Evolutionary conservation across 2,113 vertebrate genomes (phyloP), one percentile per base, ranked within the genome.

Genomic region (Xenotilapia flavipinnis): DNA sequence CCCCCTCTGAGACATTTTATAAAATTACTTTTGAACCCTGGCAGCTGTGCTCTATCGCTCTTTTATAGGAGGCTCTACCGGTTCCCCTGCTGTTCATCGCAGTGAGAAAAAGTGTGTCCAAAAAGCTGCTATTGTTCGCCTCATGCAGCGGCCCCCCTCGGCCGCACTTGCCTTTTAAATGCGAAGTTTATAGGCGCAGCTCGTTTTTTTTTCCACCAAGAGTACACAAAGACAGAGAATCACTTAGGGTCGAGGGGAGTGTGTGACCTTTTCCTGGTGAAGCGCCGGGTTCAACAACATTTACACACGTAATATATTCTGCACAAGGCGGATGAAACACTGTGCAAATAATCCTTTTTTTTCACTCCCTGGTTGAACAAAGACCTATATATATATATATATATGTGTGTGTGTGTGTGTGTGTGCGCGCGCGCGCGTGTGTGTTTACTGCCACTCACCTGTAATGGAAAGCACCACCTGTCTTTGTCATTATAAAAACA

Each of bases 261-360:
- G 96, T 96, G 96, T 97, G 96, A 97, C 96, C 96, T 97, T 95
- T 96, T 90, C 91, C 92, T 95, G 90, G 92, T 93, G 92, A 96
- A 97, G 95, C 92, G 92, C 79, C 84, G 95, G 96, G 95, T 96
- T 96, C 96, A 96, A 96, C 96, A 96, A 96, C 96, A 96, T 97
- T 97, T 96, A 96, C 96, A 97, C 96, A 97, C 95, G 86, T 96
- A 96, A 96, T 97, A 95, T 96, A 97, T 97, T 97, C 96, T 88
- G 93, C 96, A 95, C 95, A 95, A 95, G 95, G 95, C 94, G 80
- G 91, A 96, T 94, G 91, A 94, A 96, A 95, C 94, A 93, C 93
- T 90, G 85, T 94, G 92, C 94, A 95, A 93, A 96, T 96, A 95
- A 96, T 95, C 91, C 65, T 82, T 85, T 85, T 42, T 54, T 90